Evolutionary conservation across 2,113 vertebrate genomes (phyloP), one percentile per base, ranked within the genome.

Genomic region (Laticauda colubrina): DNA sequence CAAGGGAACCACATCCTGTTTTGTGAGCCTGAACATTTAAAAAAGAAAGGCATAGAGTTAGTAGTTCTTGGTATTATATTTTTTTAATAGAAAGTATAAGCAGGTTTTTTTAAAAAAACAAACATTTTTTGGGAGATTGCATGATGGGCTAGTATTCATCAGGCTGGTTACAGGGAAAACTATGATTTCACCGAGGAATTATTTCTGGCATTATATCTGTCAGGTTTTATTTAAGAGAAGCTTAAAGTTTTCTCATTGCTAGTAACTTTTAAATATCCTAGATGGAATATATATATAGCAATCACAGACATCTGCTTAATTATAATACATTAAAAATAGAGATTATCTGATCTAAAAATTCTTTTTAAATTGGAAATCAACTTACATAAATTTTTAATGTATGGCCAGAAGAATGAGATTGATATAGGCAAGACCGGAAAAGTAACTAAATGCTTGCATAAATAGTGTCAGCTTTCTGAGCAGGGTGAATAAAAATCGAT

Each of bases 1-100:
- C 93, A 57, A 91, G 48, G 51, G 8, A 64, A 93, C 95, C 95
- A 94, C 95, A 96, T 97, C 96, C 95, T 95, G 94, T 93, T 89
- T 95, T 94, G 59, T 61, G 5, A 9, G 6, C 11, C 39, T 43
- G 39, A 43, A 23, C 5, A 12, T 24, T n/a, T 93, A 5, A 15
- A 45, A 45, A 45, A 85, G 45, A 24, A 34, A 87, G 23, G 39
- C 85, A 92, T 54, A 0, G 4, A 87, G 11, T 69, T 18, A 85
- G 85, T 45, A 93, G n/a, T 64, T 48, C 23, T 85, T n/a, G 29
- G 88, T 29, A 26, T 45, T 43, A 57, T 29, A 81, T 29, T 81
- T 81, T 81, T 2, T 21, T 0, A 1, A 86, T 20, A 45, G 85
- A 59, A 59, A 94, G 51, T 90, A 24, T 89, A 75, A 81, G 6